Conservation (phyloP, 1,140 invertebrate genomes). For the Meloidogyne exigua region DNA sequence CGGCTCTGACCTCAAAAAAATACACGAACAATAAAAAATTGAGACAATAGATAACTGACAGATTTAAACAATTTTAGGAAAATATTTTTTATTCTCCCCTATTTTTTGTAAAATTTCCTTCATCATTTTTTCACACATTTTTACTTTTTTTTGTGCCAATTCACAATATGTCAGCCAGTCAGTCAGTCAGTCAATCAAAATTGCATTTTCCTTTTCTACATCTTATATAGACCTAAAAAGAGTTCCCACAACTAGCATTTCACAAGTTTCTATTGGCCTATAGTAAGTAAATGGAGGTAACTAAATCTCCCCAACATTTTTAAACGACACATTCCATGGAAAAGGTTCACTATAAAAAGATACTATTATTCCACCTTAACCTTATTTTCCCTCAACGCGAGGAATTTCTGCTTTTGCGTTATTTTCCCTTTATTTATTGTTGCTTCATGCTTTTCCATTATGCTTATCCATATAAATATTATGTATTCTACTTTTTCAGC, state of each 20-base stretch:
- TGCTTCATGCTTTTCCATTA: too few relatives aligned
- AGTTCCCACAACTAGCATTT: background rate
- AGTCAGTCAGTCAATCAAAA: conserved; percentile 2
- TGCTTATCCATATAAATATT: too few relatives aligned
- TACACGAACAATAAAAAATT: too few relatives aligned
- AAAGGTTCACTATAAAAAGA: background rate
- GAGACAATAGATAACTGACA: too few relatives aligned
- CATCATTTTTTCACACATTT: background rate
- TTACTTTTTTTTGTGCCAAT: background rate
- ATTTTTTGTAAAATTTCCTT: background rate
- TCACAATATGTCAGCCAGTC: background rate
- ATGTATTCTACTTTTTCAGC: too few relatives aligned
- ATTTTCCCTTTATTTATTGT: too few relatives aligned
- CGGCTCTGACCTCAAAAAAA: background rate
- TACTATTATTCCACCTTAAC: too few relatives aligned
- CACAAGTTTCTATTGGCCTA: background rate
- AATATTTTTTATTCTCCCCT: background rate
- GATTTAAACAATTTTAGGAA: too few relatives aligned
- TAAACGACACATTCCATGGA: background rate
- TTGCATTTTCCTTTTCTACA: background rate
- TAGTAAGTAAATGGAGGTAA: background rate
- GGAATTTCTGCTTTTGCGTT: background rate
- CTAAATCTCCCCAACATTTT: background rate
- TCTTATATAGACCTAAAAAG: background rate
- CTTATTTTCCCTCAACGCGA: background rate